These are phyloP conservation scores for Bettongia penicillata DNA, from an alignment of 2,113 vertebrate genomes.

Conservation along the genomic window DNA sequence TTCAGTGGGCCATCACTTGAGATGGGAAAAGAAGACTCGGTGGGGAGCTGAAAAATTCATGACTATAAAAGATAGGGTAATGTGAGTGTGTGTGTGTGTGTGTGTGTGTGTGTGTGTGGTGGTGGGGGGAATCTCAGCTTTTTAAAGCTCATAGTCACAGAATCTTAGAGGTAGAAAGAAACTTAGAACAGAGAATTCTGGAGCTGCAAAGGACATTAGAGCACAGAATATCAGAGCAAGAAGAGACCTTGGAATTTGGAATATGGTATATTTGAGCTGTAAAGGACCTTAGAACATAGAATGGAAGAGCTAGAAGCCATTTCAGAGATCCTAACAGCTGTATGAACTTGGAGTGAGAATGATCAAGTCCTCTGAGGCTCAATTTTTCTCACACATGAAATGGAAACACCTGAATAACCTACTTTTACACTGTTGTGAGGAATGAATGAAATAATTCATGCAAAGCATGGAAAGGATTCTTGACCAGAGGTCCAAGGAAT, in stretches of 20 bases:
- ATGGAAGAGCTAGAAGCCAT: not conserved
- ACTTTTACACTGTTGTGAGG: not conserved
- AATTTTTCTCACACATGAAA: not conserved
- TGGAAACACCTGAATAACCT: not conserved
- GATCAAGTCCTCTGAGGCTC: not conserved
- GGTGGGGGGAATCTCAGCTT: not conserved
- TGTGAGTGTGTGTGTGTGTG: not conserved
- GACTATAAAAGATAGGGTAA: not conserved
- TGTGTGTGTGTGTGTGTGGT: not conserved
- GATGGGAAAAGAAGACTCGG: not conserved
- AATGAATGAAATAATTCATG: not conserved
- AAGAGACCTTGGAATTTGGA: not conserved
- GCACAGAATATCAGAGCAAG: not conserved
- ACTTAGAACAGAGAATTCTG: not conserved
- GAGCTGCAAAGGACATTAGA: not conserved
- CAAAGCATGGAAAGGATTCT: not conserved
- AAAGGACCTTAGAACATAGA: too few species aligned
- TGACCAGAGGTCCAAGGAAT: not conserved
- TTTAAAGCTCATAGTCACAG: not conserved
- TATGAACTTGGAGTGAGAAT: not conserved
- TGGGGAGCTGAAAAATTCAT: not conserved
- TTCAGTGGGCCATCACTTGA: not conserved
- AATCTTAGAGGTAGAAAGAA: not conserved
- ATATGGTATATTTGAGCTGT: not conserved
- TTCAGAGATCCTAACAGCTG: not conserved